Evolutionary conservation across 2,113 vertebrate genomes (phyloP), one percentile per base, ranked within the genome.

Genomic region (Lophotis ruficrista): DNA sequence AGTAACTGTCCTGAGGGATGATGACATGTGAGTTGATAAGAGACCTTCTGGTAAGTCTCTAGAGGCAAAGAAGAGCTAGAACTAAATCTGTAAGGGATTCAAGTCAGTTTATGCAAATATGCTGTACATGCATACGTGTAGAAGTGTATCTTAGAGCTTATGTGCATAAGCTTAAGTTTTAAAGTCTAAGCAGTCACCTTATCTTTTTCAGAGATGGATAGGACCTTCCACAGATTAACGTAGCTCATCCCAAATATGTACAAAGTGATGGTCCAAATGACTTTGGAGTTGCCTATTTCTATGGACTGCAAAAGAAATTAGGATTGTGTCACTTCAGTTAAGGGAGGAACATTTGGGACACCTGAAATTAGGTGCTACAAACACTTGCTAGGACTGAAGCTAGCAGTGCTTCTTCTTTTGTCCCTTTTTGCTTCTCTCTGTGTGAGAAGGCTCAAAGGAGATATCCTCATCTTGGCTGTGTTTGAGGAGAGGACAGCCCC

Each of bases 401-500:
- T 83, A 35, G 7, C 31, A 43, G 20, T 62, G 38, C 6, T 45
- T 3, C 14, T 54, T 62, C 4, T 3, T 27, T 7, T 14, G 47
- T 27, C 12, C 9, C 33, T 64, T 81, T 87, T 50, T 84, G 33
- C 45, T 16, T n/a, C n/a, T n/a, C n/a, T n/a, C 41, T 9, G 7
- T 9, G 3, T 53, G 58, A 30, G 24, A 72, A 65, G 22, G 13
- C 21, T 24, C 45, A 76, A 56, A 83, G 35, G 35, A 71, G 10
- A 22, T 9, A 31, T 38, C 16, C 3, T 72, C 30, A 57, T 50
- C 9, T 69, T 0, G 0, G 8, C 10, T 33, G 3, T 43, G 21
- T 64, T 54, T 83, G 51, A 58, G 41, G 30, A n/a, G 12, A 69
- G 7, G 13, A 38, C 27, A 35, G 19, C 8, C 14, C 2, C 19